Base-by-base conservation (phyloP, 2,888 invertebrate genomes). In the Drosophila limbata region DNA sequence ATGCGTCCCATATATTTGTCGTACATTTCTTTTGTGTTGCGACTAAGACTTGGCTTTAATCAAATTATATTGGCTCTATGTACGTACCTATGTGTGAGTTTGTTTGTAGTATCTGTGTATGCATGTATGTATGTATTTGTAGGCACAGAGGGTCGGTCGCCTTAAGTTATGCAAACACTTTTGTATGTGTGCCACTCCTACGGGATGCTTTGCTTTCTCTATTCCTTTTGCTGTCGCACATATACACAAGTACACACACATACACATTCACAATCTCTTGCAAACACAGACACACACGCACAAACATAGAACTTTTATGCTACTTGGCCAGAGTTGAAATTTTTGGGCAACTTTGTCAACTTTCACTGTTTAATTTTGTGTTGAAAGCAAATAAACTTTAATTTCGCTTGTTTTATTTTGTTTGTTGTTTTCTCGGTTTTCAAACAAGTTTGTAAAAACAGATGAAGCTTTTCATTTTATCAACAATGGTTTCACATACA, bases 131-230 rank as follows among this genome's bases (percentile, higher is more conserved):
- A n/a, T 64, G 42, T 57, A n/a, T 65, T 57, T 53, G 65, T 33
- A 45, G 53, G 48, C 48, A 19, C 31, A 47, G 55, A 59, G 39
- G 48, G 56, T 52, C 52, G 70, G 53, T 51, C 50, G 79, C 70
- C 64, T 78, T 80, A 83, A 85, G 83, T 83, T 85, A 83, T 83
- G 83, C 83, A 83, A 83, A 85, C 83, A 83, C 80, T 85, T 79
- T 84, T 79, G 75, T 82, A 75, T 73, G 80, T 79, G 83, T 72
- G 83, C 85, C 85, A 83, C 83, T 83, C 83, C 83, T 83, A 73
- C 82, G 70, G 82, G 82, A 84, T 83, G 82, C 82, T 83, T 84
- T 82, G 80, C 84, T 83, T 82, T 83, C 82, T 84, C 82, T 83
- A 83, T 83, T 83, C 85, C 77, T 79, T 84, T 82, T 70, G 69